Evolutionary conservation across 2,797 vertebrate species (phyloP).

Genomic region (Labeo calbasu): DNA sequence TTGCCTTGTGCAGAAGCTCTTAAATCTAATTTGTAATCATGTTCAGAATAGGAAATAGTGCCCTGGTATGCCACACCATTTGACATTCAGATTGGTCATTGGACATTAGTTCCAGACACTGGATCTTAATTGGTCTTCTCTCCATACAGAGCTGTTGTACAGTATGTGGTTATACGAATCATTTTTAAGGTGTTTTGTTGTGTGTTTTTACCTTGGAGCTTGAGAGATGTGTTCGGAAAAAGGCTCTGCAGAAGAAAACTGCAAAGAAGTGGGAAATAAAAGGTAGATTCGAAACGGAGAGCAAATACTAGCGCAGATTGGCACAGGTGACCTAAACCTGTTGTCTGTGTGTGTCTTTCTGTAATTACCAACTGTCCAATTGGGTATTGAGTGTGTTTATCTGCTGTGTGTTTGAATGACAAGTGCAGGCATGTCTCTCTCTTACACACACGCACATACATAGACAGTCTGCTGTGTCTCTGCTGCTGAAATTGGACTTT

Average conservation of each 20-base stretch:
- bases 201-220: neutral
- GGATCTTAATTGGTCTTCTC: neutral
- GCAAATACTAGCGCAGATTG: conserved; percentile 1
- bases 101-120: neutral
- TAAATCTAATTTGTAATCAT: neutral
- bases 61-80: neutral
- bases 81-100: neutral
- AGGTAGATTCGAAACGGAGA: neutral
- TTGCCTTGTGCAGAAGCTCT: neutral
- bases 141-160: neutral
- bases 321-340: neutral
- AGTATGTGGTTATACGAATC: neutral
- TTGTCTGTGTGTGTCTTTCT: conserved; percentile 8
- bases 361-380: neutral
- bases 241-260: neutral
- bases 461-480: neutral
- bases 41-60: neutral
- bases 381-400: conserved; percentile 20
- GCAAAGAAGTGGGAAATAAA: neutral
- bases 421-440: conserved; percentile 1
- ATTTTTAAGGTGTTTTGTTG: neutral
- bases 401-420: conserved; percentile 23
- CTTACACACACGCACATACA: conserved; percentile 12
- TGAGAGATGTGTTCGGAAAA: neutral
- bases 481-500: conserved; percentile 13